These are phyloP conservation scores for Esox masquinongy DNA, from an alignment of 2,797 vertebrate species.

Conservation along the genomic window DNA sequence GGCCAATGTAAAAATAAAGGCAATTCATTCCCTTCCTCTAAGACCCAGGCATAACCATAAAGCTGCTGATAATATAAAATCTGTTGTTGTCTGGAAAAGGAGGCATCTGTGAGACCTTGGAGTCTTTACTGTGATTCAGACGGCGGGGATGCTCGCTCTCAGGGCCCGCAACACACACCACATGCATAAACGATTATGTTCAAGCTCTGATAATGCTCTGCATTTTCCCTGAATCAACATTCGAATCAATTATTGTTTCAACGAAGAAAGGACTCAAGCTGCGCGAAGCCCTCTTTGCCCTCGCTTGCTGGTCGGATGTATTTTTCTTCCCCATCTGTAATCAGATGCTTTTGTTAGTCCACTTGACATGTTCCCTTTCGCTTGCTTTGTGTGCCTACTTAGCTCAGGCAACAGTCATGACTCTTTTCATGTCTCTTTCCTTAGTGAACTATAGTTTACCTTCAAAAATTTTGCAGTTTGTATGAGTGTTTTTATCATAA, in stretches of 20 bases:
- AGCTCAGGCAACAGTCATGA: not conserved
- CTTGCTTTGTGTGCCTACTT: no score
- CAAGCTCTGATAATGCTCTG: not conserved
- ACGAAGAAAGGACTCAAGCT: conserved; percentile 10
- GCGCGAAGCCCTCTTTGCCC: not conserved
- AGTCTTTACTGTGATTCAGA: conserved; percentile 24
- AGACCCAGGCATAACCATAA: not conserved
- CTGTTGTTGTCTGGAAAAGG: not conserved
- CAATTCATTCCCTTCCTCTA: not conserved
- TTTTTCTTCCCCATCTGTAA: conserved; percentile 12
- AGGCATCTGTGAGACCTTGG: conserved; percentile 4
- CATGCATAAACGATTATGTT: conserved; percentile 19
- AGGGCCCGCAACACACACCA: conserved; percentile 2
- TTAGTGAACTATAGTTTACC: not conserved
- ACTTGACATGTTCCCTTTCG: not conserved
- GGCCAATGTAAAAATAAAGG: conserved; percentile 4
- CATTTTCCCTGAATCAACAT: conserved; percentile 25
- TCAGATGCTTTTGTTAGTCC: not conserved
- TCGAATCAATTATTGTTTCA: conserved; percentile 38
- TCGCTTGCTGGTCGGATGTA: not conserved
- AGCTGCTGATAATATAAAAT: conserved; percentile 34
- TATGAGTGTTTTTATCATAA: not conserved
- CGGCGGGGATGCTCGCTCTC: not conserved
- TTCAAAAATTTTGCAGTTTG: not conserved
- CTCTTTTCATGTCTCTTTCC: not conserved